Conservation (phyloP, 2,888 invertebrate species). For the Drosophila infuscata region DNA sequence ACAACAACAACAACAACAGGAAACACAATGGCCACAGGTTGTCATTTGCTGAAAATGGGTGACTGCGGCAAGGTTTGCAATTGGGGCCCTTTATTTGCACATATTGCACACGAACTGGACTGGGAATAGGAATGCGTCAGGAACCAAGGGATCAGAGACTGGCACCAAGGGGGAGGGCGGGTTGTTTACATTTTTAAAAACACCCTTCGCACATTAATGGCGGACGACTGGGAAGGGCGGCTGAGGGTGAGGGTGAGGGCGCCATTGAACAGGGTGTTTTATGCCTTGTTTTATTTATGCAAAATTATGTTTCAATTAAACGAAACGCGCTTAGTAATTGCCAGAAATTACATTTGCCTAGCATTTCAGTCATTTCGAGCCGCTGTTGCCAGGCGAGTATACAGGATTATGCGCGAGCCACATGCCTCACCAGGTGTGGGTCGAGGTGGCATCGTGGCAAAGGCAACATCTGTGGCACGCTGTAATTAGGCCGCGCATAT, state of each 20-base stretch:
- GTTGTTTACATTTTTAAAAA: conserved; percentile 66
- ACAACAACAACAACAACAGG: conserved; percentile 14
- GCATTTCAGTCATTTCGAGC: conserved; percentile 62
- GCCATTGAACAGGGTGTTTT: conserved; percentile 78
- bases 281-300: conserved; percentile 81
- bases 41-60: conserved; percentile 57
- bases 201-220: conserved; percentile 74
- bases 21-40: conserved; percentile 56
- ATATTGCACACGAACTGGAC: conserved; percentile 47
- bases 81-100: conserved; percentile 63
- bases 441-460: conserved; percentile 25
- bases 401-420: conserved; percentile 33
- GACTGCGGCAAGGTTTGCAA: conserved; percentile 48
- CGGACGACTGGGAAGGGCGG: conserved; percentile 1
- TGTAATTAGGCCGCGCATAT: conserved; percentile 77
- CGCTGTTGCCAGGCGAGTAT: conserved; percentile 39
- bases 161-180: background rate
- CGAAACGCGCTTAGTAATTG: conserved; percentile 77
- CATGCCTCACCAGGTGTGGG: conserved; percentile 26
- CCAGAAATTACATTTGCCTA: conserved; percentile 54
- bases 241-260: conserved; percentile 12
- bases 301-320: conserved; percentile 85
- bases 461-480: conserved; percentile 75
- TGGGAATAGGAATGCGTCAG: background rate
- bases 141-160: background rate